Base-by-base conservation (phyloP, 1,140 invertebrate genomes). In the Aphelenchoides besseyi region DNA sequence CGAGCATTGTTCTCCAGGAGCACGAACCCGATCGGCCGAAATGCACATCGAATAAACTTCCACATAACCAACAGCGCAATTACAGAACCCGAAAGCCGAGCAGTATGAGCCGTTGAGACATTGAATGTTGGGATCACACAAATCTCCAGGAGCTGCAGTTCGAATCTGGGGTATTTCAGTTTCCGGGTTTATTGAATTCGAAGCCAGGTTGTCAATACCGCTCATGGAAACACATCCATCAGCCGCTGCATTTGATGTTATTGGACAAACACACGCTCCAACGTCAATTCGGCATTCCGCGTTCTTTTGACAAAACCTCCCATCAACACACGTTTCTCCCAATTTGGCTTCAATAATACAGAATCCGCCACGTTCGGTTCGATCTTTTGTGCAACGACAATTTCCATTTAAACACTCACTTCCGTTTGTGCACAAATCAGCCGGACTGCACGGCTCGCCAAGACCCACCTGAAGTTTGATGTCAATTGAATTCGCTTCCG, bases 351-450 rank as follows among this genome's bases (percentile, higher is more conserved):
- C 37, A 23, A 32, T 29, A 0, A 79, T 41, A 52, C 77, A 79
- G 26, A 71, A 30, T 3, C 80, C 80, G 5, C 54, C 70, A 16
- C 72, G 63, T 3, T 64, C 62, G 3, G 36, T n/a, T 33, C 41
- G 41, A 2, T 61, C 72, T 18, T n/a, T 5, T 23, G 35, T 54
- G 48, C 77, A 79, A 12, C 48, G 57, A 68, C 77, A 79, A 62
- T 57, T 36, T 5, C 36, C 55, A 30, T 74, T 61, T 2, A 71
- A 41, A 57, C 80, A 82, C 16, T 70, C 68, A 18, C 63, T 62
- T 3, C 81, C 80, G 9, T 68, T 71, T 2, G 73, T 68, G 64
- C 80, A 82, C 33, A 84, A 69, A 29, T 77, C 52, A 3, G 70
- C 69, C n/a, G 67, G 16, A 8, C 41, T 64, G 53, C 80, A 82